These are phyloP conservation scores for Gambusia yucatana DNA, from an alignment of 2,797 vertebrate genomes.

Conservation along the genomic window DNA sequence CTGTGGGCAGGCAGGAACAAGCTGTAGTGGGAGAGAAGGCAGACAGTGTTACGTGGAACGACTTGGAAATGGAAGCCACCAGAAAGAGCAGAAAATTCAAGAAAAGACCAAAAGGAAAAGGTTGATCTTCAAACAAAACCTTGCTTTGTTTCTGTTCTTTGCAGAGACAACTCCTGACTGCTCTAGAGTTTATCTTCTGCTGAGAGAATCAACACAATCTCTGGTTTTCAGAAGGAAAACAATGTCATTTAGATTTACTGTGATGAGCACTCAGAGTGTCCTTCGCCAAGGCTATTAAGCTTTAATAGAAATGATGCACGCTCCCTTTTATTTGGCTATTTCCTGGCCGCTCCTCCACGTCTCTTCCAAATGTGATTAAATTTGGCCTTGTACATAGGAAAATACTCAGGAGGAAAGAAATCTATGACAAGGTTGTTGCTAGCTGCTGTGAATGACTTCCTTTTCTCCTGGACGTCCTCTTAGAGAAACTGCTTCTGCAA, in stretches of 20 bases:
- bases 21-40: not conserved
- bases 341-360: no score
- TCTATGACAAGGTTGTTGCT: not conserved
- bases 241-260: not conserved
- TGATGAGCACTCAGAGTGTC: not conserved
- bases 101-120: no score
- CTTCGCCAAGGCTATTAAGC: not conserved
- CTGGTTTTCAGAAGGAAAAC: not conserved
- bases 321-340: not conserved
- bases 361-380: conserved; percentile 6
- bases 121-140: not conserved
- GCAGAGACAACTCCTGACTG: not conserved
- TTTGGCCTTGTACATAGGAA: not conserved
- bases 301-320: conserved; percentile 1
- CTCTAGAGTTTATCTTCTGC: not conserved
- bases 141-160: not conserved
- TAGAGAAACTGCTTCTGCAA: not conserved
- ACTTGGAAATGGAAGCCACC: conserved; percentile 3
- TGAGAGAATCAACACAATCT: not conserved
- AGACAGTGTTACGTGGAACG: not conserved
- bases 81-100: not conserved
- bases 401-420: not conserved
- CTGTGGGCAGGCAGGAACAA: conserved; percentile 29
- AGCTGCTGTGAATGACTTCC: not conserved
- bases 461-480: not conserved